Evolutionary conservation across 2,888 invertebrate genomes (phyloP).

Genomic region (Drosophila dives): DNA sequence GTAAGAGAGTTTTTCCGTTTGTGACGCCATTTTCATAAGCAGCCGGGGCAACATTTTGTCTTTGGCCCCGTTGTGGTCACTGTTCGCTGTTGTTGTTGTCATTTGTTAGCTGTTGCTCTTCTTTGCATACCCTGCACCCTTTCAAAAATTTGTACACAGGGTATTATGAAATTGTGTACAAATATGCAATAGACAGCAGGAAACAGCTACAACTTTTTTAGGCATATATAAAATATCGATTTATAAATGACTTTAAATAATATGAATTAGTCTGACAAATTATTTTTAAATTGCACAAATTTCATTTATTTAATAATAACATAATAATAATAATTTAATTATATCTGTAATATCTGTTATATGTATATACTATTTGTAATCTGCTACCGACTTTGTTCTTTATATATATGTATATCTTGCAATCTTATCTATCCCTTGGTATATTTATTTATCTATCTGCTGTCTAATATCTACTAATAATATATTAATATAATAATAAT

Average conservation of each 20-base stretch:
- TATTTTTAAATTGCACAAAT: background rate
- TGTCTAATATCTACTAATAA: too few species aligned
- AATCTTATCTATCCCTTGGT: background rate
- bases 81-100: conserved; percentile 20
- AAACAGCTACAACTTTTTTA: background rate
- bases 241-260: too few species aligned
- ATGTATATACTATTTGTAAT: too few species aligned
- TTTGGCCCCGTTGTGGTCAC: conserved; percentile 41
- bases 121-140: conserved; percentile 2
- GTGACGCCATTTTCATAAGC: conserved; percentile 78
- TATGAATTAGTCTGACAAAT: background rate
- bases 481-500: too few species aligned
- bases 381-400: too few species aligned
- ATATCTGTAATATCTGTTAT: background rate
- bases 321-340: too few species aligned
- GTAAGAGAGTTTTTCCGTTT: conserved; percentile 50
- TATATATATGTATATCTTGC: too few species aligned
- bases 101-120: conserved; percentile 32
- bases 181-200: background rate
- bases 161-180: rapidly evolving
- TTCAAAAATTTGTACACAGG: background rate
- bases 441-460: background rate
- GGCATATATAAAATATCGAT: background rate
- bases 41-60: conserved; percentile 68
- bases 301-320: background rate